Conservation (phyloP, 2,797 vertebrate species). For the Pantherophis alleghaniensis region DNA sequence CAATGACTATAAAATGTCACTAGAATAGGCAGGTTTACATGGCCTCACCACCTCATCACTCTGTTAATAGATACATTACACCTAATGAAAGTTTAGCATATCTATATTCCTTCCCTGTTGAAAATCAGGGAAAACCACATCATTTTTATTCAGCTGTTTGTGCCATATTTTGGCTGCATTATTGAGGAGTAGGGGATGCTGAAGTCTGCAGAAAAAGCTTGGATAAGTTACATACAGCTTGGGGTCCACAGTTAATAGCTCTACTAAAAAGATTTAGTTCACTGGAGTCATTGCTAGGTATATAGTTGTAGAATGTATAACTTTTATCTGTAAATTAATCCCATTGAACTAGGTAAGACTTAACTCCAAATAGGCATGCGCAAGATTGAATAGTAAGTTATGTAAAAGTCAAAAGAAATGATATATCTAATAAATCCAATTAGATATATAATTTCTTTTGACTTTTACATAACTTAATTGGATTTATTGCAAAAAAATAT, state of each 20-base stretch:
- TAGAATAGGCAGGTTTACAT: no score
- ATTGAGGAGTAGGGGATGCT: neutral
- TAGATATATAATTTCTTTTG: neutral
- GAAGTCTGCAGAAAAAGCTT: neutral
- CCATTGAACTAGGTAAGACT: neutral
- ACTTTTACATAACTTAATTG: neutral
- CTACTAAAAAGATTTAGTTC: neutral
- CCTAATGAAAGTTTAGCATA: neutral
- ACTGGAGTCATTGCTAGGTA: neutral
- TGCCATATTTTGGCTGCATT: neutral
- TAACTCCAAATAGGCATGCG: neutral
- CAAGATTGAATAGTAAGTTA: neutral
- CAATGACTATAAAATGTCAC: neutral
- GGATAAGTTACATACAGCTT: neutral
- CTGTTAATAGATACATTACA: neutral
- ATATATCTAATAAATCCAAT: neutral
- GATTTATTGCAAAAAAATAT: neutral
- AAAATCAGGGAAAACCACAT: neutral
- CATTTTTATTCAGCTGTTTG: neutral
- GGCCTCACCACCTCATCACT: neutral
- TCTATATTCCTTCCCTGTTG: neutral
- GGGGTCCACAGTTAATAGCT: neutral
- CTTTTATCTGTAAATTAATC: neutral
- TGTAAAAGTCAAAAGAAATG: neutral
- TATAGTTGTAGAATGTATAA: neutral